Evolutionary conservation across 2,113 vertebrate species (phyloP).

Genomic region (Desmodus rotundus): DNA sequence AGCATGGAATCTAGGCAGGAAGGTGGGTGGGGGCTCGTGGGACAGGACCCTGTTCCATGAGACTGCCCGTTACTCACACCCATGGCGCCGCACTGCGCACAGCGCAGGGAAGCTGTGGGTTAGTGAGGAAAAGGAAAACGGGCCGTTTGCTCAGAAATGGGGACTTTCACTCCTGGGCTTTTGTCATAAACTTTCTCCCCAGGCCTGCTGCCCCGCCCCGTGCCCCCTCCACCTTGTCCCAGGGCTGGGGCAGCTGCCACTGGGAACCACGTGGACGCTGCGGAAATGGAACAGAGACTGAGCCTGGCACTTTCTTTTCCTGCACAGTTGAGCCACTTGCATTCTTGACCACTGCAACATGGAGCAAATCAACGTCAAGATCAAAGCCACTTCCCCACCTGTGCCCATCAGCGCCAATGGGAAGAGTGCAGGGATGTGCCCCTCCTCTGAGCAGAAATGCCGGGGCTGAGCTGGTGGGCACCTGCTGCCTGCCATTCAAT

Average conservation of each 20-base stretch:
- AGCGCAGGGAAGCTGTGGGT: rapidly evolving
- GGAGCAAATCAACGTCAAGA: neutral
- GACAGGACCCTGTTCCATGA: rapidly evolving
- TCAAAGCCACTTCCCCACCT: neutral
- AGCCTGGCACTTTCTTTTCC: neutral
- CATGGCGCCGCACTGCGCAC: neutral
- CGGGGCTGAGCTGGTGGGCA: rapidly evolving
- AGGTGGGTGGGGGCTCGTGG: neutral
- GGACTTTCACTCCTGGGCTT: neutral
- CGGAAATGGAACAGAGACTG: neutral
- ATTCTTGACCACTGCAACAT: neutral
- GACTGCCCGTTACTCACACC: neutral
- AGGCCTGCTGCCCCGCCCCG: neutral
- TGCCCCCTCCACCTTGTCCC: neutral
- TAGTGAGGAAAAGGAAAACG: rapidly evolving
- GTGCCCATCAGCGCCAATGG: rapidly evolving
- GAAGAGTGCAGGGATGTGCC: rapidly evolving
- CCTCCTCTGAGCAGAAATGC: neutral
- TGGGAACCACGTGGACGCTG: rapidly evolving
- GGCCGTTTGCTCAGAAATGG: neutral
- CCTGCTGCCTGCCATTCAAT: rapidly evolving
- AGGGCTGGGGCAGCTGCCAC: neutral
- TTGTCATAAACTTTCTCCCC: neutral
- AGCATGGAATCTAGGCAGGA: neutral
- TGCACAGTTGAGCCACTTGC: neutral